Conservation (phyloP, 2,113 vertebrate genomes). For the Mustela lutreola region DNA sequence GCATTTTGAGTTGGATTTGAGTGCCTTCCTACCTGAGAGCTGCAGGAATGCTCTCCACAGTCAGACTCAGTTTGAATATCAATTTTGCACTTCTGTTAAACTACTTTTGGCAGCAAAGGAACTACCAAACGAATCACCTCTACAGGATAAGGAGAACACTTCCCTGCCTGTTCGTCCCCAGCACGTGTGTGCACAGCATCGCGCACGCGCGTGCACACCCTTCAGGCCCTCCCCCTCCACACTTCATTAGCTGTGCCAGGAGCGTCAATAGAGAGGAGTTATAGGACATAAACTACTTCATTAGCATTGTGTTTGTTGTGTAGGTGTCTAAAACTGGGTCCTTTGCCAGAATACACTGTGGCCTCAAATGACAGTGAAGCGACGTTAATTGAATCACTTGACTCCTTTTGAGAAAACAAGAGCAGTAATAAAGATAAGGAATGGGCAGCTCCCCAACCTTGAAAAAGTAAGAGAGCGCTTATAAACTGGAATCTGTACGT, state of each 20-base stretch:
- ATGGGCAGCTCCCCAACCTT: not conserved
- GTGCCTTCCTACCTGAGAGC: not conserved
- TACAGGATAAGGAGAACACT: not conserved
- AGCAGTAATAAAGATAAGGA: not conserved
- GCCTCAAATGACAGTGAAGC: not conserved
- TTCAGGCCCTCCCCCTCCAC: not conserved
- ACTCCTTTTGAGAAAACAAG: not conserved
- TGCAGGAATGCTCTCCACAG: too few relatives aligned
- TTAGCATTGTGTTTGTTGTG: not conserved
- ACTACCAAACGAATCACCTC: not conserved
- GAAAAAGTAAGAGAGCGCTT: not conserved
- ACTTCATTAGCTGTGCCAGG: not conserved
- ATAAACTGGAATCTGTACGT: not conserved
- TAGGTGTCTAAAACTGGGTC: not conserved
- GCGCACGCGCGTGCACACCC: too few relatives aligned
- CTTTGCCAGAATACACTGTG: not conserved
- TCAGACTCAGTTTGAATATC: not conserved
- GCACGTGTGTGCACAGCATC: not conserved
- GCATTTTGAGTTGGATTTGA: not conserved
- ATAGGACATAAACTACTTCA: not conserved
- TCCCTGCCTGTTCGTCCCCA: not conserved
- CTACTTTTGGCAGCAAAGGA: not conserved
- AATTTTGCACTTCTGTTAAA: not conserved
- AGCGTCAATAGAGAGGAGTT: not conserved
- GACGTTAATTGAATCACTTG: not conserved